Base-by-base conservation (phyloP, 2,113 vertebrate species). In the Apus apus region DNA sequence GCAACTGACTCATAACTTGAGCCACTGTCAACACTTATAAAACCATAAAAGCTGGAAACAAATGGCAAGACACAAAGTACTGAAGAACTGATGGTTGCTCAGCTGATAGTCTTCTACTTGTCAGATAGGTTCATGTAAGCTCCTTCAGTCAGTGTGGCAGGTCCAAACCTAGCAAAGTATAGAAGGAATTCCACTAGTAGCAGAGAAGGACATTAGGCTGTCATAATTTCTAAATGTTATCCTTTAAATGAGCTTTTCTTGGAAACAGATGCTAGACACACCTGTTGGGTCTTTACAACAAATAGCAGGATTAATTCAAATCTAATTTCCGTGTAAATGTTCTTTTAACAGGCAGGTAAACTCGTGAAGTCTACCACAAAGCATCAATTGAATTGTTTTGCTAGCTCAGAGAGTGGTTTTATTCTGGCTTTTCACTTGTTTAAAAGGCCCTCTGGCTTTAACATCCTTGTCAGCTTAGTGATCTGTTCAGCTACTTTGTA, bases 401-500 rank as follows among this genome's bases (percentile, higher is more conserved):
- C 29, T 40, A 20, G 27, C 38, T n/a, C 32, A 54, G 43, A 73
- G 46, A 70, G 45, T 64, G 23, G 36, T 93, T 90, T 92, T 67
- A 61, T 34, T 67, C 71, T 82, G 27, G 56, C 30, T 50, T 92
- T 56, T 54, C 45, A 34, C 76, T 84, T 81, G 25, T 60, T 86
- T 66, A 67, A 75, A 93, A 85, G 86, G 51, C 67, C 73, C 74
- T 91, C 87, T 53, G 64, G 85, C 84, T 57, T n/a, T 75, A 91
- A 80, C 38, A 71, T 82, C 71, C 54, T 85, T 70, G 57, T 58
- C 70, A 94, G 66, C 71, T 25, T 68, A 82, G 60, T 45, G 87
- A 88, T 72, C 73, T 46, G 22, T 53, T 74, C 80, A 84, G 83
- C 76, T 40, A 54, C 53, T 72, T 58, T 36, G 68, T 46, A 71